Evolutionary conservation across 2,888 invertebrate genomes (phyloP).

Genomic region (Archips xylosteana): DNA sequence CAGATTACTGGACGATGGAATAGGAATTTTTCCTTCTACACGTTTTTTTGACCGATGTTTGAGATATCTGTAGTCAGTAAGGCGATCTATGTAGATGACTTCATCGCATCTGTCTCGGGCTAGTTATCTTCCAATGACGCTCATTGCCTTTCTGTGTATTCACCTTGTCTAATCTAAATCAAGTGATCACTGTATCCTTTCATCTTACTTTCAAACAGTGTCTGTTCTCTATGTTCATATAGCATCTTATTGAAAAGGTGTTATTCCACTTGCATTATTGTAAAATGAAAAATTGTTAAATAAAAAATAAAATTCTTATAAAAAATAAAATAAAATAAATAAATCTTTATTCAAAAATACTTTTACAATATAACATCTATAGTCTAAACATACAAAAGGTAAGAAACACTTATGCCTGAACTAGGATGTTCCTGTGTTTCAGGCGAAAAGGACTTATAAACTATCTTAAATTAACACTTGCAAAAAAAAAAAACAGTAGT

Average conservation of each 20-base stretch:
- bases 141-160: conserved; percentile 78
- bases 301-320: no score
- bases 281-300: neutral
- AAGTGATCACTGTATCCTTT: conserved; percentile 14
- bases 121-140: conserved; percentile 48
- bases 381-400: no score
- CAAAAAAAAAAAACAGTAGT: no score
- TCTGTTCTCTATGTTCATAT: neutral
- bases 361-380: no score
- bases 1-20: neutral
- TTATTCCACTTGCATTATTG: neutral
- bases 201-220: conserved; percentile 47
- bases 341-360: no score
- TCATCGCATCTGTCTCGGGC: conserved; percentile 48
- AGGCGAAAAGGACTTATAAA: no score
- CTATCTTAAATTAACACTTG: no score
- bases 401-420: no score
- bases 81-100: neutral
- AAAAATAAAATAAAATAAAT: no score
- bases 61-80: neutral
- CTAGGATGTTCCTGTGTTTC: no score
- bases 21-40: neutral
- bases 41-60: neutral
- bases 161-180: conserved; percentile 50
- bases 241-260: neutral